These are phyloP conservation scores for Corythornis vintsioides DNA, from an alignment of 2,113 vertebrate genomes.

Conservation along the genomic window DNA sequence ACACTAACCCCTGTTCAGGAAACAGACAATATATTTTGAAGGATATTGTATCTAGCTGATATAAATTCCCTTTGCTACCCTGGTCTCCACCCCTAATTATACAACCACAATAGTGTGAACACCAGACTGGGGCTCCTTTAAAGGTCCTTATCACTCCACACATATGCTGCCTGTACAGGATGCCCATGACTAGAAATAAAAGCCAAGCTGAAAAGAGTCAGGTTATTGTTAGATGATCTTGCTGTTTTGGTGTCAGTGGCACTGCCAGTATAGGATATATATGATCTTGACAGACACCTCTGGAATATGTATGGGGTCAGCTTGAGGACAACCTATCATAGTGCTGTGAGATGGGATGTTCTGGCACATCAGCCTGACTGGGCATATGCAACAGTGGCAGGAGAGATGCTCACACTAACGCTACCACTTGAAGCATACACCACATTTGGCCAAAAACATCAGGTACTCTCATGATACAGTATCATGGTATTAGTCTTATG, in stretches of 20 bases:
- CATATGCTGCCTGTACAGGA: not conserved
- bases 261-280: not conserved
- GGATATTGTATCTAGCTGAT: constrained; percentile 14
- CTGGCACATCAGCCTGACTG: not conserved
- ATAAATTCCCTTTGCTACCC: constrained; percentile 23
- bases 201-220: not conserved
- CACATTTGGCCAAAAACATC: not conserved
- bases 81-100: not conserved
- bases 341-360: not conserved
- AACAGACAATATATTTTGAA: constrained; percentile 51
- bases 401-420: not conserved
- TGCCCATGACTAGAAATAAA: not conserved
- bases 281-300: not conserved
- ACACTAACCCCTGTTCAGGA: constrained; percentile 13
- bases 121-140: not conserved
- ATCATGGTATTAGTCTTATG: not conserved
- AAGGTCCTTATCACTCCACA: not conserved
- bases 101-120: not conserved
- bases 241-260: not conserved
- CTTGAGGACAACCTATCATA: not conserved
- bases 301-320: not conserved
- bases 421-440: not conserved
- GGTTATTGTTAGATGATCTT: not conserved
- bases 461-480: not conserved
- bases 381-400: not conserved